Evolutionary conservation across 2,797 vertebrate genomes (phyloP).

Genomic region (Telmatherina bonti): DNA sequence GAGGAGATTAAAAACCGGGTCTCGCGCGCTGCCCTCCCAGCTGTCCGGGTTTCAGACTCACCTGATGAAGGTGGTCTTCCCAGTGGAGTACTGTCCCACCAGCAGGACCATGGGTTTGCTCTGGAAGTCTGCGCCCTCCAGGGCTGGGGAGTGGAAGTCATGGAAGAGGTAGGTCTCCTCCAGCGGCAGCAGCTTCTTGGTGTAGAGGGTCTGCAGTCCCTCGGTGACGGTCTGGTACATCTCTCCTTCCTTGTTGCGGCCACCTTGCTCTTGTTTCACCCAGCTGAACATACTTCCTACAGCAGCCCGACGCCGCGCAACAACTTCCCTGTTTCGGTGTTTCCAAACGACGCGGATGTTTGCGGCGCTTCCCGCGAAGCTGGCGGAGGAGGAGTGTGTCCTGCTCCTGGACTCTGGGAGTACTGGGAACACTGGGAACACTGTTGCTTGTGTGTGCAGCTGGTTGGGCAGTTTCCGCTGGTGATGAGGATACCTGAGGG

Average conservation of each 20-base stretch:
- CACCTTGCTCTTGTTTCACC: conserved; percentile 89
- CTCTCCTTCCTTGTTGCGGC: conserved; percentile 84
- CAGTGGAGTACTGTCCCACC: conserved; percentile 97
- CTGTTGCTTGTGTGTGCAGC: conserved; percentile 35
- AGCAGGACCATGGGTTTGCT: conserved; percentile 97
- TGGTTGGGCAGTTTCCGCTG: conserved; percentile 13
- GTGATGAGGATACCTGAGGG: conserved; percentile 58
- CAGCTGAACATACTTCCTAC: conserved; percentile 90
- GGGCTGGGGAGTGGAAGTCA: conserved; percentile 95
- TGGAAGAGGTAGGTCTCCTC: conserved; percentile 96
- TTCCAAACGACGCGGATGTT: conserved; percentile 32
- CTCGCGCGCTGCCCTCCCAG: too few relatives aligned
- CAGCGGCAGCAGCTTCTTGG: conserved; percentile 92
- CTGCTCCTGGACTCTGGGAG: neutral
- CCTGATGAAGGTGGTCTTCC: conserved; percentile 98
- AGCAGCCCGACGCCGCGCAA: neutral
- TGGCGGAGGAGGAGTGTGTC: neutral
- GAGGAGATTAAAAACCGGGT: too few relatives aligned
- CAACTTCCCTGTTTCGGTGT: conserved; percentile 65
- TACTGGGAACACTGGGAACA: conserved; percentile 23
- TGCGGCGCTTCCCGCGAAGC: conserved; percentile 1
- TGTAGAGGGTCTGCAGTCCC: conserved; percentile 90
- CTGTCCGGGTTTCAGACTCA: conserved; percentile 48
- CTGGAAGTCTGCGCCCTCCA: conserved; percentile 95
- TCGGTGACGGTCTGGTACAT: conserved; percentile 94